phyloP scores from a whole-genome alignment of 2,888 invertebrate genomes.

The Callyntrura guangdongensis region DNA sequence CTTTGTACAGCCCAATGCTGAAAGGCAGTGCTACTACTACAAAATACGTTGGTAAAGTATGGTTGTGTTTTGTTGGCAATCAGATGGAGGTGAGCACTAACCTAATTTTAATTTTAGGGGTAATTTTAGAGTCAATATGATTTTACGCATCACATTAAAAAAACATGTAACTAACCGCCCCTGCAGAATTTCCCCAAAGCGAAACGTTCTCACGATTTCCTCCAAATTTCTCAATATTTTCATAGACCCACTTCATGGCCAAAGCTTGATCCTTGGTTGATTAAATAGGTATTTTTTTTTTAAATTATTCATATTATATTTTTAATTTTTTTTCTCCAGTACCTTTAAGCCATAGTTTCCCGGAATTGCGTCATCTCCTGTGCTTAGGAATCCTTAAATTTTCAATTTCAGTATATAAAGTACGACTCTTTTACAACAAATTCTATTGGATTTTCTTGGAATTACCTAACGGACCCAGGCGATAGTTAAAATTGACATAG shows the following conservation, averaged over 20 bases:
- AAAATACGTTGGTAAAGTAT: slow-evolving; percentile 53
- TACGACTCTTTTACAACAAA: too few relatives aligned
- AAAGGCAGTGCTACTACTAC: slow-evolving; percentile 72
- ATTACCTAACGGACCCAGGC: slow-evolving; percentile 72
- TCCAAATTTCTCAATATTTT: slow-evolving; percentile 75
- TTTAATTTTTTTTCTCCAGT: neutral
- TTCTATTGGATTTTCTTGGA: too few relatives aligned
- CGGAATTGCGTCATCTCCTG: slow-evolving; percentile 64
- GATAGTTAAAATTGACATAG: slow-evolving; percentile 78
- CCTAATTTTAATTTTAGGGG: too few relatives aligned
- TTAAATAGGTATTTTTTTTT: neutral
- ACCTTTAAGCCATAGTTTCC: slow-evolving; percentile 74
- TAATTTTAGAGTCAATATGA: too few relatives aligned
- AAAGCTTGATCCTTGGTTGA: slow-evolving; percentile 77
- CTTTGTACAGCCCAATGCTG: slow-evolving; percentile 70
- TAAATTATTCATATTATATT: neutral
- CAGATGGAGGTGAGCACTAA: slow-evolving; percentile 52
- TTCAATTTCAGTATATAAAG: too few relatives aligned
- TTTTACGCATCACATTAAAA: too few relatives aligned
- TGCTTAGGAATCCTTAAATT: slow-evolving; percentile 68
- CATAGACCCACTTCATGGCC: slow-evolving; percentile 72
- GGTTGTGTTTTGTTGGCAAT: slow-evolving; percentile 62
- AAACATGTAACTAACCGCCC: too few relatives aligned
- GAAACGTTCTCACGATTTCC: slow-evolving; percentile 65
- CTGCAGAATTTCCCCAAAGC: slow-evolving; percentile 73